A percentile compares a stretch with the other conserved stretches of the same genome.
These are phyloP conservation scores for Eulithis prunata DNA, from an alignment of 2,888 invertebrate genomes.

Conservation along the genomic window DNA sequence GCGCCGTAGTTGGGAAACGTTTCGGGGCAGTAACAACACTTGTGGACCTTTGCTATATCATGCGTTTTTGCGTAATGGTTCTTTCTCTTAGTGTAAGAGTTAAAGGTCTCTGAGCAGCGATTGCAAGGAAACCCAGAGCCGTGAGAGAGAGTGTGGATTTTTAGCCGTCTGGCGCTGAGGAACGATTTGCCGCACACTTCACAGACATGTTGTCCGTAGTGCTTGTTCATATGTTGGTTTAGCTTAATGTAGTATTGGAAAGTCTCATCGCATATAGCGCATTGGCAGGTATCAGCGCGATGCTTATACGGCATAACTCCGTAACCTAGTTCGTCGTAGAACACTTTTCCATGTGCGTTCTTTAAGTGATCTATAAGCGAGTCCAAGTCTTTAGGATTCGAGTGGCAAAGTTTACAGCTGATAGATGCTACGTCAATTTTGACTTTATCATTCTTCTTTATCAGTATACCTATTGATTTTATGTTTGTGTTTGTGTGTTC, in stretches of 20 bases:
- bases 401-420: conserved; percentile 58
- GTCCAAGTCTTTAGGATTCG: conserved; percentile 47
- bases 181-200: conserved; percentile 75
- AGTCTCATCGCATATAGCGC: conserved; percentile 62
- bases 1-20: conserved; percentile 62
- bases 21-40: conserved; percentile 66
- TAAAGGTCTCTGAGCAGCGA: conserved; percentile 61
- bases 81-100: conserved; percentile 59
- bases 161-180: conserved; percentile 63
- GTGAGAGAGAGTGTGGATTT: conserved; percentile 66
- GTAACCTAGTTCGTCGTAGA: conserved; percentile 57
- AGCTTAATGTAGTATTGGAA: conserved; percentile 73
- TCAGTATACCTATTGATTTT: conserved; percentile 65
- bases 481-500: conserved; percentile 62
- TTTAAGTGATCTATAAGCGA: conserved; percentile 61
- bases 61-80: conserved; percentile 63
- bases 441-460: conserved; percentile 72
- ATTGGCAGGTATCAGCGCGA: conserved; percentile 53
- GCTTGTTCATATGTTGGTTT: conserved; percentile 77
- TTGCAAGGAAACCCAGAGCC: conserved; percentile 64
- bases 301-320: conserved; percentile 71
- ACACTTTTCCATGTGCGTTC: conserved; percentile 50
- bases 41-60: conserved; percentile 56
- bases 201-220: conserved; percentile 70
- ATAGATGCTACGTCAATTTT: conserved; percentile 69